phyloP scores from a whole-genome alignment of 2,113 vertebrate species.

The Cathartes aura region DNA sequence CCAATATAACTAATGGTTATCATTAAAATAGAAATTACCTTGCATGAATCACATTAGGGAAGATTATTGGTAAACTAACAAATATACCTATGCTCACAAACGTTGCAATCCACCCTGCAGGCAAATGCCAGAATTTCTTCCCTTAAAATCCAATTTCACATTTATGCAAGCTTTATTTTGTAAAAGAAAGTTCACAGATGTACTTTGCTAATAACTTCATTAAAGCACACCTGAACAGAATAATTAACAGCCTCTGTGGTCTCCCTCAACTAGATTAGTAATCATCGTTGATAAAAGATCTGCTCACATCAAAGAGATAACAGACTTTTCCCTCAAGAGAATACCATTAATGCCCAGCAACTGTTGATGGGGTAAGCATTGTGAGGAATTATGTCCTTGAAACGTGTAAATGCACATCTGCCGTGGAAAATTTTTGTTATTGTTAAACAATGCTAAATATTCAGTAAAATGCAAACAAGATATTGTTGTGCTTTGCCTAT shows the following conservation, averaged over 20 bases:
- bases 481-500: neutral
- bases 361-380: neutral
- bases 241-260: neutral
- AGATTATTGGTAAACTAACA: neutral
- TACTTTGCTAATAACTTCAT: slow-evolving; percentile 3
- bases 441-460: neutral
- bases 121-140: neutral
- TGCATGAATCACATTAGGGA: neutral
- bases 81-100: neutral
- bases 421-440: neutral
- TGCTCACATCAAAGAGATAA: neutral
- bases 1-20: neutral
- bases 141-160: neutral
- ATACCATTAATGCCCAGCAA: neutral
- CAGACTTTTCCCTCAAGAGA: neutral
- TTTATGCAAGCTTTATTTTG: neutral
- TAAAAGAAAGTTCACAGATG: neutral
- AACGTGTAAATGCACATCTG: neutral
- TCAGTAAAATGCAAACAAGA: neutral
- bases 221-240: slow-evolving; percentile 10
- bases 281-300: neutral
- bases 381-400: neutral
- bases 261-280: neutral
- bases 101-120: neutral
- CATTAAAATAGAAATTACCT: neutral